These are phyloP conservation scores for Drosophila simulans DNA, from an alignment of 1,140 invertebrate species.

Conservation along the genomic window DNA sequence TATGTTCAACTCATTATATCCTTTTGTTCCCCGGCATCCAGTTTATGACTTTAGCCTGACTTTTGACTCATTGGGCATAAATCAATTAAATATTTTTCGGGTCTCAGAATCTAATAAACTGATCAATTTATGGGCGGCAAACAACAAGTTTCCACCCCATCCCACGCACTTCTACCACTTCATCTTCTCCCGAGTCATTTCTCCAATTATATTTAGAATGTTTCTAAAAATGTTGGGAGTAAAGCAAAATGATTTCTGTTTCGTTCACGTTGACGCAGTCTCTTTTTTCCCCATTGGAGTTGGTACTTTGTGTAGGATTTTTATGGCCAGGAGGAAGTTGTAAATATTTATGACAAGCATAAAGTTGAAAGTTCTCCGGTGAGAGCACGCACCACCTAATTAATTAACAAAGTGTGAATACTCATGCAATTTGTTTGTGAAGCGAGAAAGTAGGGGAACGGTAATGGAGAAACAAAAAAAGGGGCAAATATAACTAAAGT, in stretches of 20 bases:
- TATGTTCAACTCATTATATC: constrained; percentile 48
- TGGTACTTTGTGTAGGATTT: constrained; percentile 48
- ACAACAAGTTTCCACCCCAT: constrained; percentile 55
- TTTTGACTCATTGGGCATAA: constrained; percentile 56
- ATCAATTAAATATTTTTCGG: constrained; percentile 71
- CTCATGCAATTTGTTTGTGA: constrained; percentile 45
- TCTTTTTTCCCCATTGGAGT: constrained; percentile 17
- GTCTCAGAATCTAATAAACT: constrained; percentile 57
- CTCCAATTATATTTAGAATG: constrained; percentile 59
- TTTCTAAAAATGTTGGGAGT: constrained; percentile 57
- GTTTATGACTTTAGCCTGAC: constrained; percentile 25
- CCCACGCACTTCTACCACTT: constrained; percentile 2
- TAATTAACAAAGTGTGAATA: constrained; percentile 77
- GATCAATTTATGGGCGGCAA: constrained; percentile 57
- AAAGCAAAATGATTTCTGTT: constrained; percentile 47
- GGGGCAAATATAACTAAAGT: background rate
- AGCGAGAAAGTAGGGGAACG: background rate
- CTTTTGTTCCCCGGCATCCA: constrained; percentile 32
- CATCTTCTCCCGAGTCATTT: constrained; percentile 7
- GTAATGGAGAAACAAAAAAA: too few relatives aligned
- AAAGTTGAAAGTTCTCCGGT: constrained; percentile 61
- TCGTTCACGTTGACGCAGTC: constrained; percentile 39
- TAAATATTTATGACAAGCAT: constrained; percentile 71
- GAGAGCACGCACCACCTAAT: constrained; percentile 64
- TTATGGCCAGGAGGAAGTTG: constrained; percentile 75